phyloP scores from a whole-genome alignment of 1,140 invertebrate genomes.

The Heliconius hermathena region DNA sequence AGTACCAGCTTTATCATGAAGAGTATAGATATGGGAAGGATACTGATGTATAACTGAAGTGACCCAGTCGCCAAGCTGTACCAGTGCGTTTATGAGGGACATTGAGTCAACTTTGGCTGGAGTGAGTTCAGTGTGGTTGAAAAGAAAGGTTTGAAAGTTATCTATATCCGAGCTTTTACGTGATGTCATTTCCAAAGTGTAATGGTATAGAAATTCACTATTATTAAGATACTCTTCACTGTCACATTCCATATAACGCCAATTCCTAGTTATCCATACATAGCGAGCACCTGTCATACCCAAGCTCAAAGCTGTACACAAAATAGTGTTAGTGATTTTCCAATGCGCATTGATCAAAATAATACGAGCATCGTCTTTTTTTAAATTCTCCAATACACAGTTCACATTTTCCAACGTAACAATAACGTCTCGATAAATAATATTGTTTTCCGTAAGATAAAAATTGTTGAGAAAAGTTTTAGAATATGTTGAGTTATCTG shows the following conservation, averaged over 20 bases:
- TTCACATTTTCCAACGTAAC: constrained; percentile 17
- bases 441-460: not conserved
- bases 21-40: constrained; percentile 21
- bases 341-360: constrained; percentile 38
- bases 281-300: constrained; percentile 25
- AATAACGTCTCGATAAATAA: constrained; percentile 11
- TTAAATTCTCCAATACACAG: not conserved
- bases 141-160: not conserved
- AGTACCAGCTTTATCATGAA: constrained; percentile 12
- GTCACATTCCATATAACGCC: constrained; percentile 18
- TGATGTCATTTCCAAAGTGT: constrained; percentile 1
- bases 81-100: constrained; percentile 28
- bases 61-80: constrained; percentile 29
- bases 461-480: not conserved
- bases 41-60: constrained; percentile 21
- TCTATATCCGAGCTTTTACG: not conserved
- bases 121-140: not conserved
- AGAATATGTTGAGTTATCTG: constrained; percentile 22
- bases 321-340: constrained; percentile 19
- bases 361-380: constrained; percentile 36
- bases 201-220: not conserved
- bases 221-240: not conserved
- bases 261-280: constrained; percentile 38
- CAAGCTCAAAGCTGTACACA: constrained; percentile 19
- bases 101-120: not conserved